Conservation (phyloP, 1,140 invertebrate genomes). For the Brachionus sp. region DNA sequence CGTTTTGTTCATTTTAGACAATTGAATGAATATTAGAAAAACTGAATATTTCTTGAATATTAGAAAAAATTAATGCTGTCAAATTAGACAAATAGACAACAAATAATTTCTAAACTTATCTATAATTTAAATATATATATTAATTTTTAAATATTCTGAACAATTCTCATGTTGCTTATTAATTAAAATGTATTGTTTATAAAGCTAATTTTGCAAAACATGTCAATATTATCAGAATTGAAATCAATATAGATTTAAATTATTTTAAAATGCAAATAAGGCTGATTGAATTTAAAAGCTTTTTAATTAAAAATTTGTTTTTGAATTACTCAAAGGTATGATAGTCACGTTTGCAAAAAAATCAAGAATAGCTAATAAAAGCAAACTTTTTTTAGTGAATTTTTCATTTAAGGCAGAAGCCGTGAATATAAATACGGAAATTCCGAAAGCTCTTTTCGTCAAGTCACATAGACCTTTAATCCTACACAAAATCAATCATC, state of each 20-base stretch:
- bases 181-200: not conserved
- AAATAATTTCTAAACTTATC: not conserved
- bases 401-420: not conserved
- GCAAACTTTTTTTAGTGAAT: not conserved
- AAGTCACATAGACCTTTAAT: constrained; percentile 34
- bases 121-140: not conserved
- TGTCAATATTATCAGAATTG: not conserved
- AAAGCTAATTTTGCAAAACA: not conserved
- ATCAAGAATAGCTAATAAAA: not conserved
- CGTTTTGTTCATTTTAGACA: not conserved
- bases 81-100: not conserved
- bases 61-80: not conserved
- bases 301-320: not conserved
- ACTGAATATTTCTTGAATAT: not conserved
- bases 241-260: constrained; percentile 6
- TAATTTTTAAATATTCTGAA: not conserved
- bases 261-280: not conserved
- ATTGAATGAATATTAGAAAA: not conserved
- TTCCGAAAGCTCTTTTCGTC: not conserved
- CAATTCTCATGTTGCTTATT: not conserved
- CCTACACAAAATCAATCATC: not conserved
- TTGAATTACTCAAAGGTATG: not conserved
- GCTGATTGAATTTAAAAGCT: constrained; percentile 2
- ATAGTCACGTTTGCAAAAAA: not conserved
- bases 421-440: not conserved